phyloP scores from a whole-genome alignment of 2,113 vertebrate species.

The Carollia perspicillata region DNA sequence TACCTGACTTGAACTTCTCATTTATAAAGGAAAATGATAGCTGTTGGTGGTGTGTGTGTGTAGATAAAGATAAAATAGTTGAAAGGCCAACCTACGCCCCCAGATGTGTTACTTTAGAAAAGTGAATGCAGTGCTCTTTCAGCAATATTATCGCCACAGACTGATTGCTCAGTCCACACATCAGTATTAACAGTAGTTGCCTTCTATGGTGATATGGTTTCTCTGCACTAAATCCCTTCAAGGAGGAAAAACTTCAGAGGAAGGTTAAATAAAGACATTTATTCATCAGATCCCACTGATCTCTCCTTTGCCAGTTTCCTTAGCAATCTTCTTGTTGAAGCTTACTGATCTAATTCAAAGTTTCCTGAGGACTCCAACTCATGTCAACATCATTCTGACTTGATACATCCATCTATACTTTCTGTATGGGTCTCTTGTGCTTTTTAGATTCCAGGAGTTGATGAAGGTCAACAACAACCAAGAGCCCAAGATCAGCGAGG shows the following conservation, averaged over 20 bases:
- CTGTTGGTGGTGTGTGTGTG: no score
- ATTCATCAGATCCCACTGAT: constrained; percentile 96
- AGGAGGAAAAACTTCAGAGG: constrained; percentile 71
- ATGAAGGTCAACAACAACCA: constrained; percentile 93
- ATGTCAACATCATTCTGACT: no score
- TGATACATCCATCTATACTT: no score
- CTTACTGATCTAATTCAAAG: constrained; percentile 79
- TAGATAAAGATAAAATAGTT: no score
- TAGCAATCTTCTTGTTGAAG: constrained; percentile 93
- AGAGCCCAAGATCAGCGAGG: constrained; percentile 93
- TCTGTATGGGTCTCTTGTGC: constrained; percentile 36
- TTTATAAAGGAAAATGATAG: no score
- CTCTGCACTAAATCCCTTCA: constrained; percentile 80
- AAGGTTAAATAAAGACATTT: constrained; percentile 84
- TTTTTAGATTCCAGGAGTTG: constrained; percentile 97
- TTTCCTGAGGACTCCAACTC: no score
- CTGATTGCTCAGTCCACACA: constrained; percentile 80
- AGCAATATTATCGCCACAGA: constrained; percentile 79
- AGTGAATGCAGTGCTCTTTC: constrained; percentile 80
- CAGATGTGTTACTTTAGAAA: constrained; percentile 74
- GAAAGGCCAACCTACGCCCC: no score
- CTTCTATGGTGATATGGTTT: constrained; percentile 77
- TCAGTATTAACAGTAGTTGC: constrained; percentile 72
- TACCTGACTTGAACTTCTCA: no score
- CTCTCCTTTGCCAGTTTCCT: constrained; percentile 96